Evolutionary conservation across 1,140 invertebrate genomes (phyloP).

Genomic region (Drosophila setifemur): DNA sequence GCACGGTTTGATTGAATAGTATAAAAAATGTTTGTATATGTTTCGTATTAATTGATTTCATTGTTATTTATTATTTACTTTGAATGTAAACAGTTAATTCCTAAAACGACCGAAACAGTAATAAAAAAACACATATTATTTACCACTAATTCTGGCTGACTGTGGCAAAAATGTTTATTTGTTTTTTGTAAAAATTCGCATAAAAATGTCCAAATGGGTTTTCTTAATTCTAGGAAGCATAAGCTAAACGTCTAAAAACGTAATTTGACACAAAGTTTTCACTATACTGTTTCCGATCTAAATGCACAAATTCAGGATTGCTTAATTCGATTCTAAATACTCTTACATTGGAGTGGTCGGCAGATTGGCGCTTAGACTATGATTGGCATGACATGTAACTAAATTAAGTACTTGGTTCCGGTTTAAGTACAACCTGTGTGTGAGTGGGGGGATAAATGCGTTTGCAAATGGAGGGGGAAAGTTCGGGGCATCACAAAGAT

Average conservation of each 20-base stretch:
- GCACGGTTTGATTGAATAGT: no score
- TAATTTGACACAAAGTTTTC: conserved; percentile 43
- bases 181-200: conserved; percentile 30
- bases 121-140: no score
- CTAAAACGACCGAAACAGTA: no score
- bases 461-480: neutral
- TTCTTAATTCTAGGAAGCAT: conserved; percentile 12
- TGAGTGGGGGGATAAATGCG: conserved; percentile 11
- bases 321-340: conserved; percentile 24
- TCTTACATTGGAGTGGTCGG: conserved; percentile 38
- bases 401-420: conserved; percentile 59
- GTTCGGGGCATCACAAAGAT: conserved; percentile 32
- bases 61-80: no score
- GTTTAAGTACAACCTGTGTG: conserved; percentile 58
- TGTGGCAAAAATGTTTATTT: conserved; percentile 1
- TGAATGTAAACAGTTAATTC: no score
- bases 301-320: conserved; percentile 36
- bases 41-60: no score
- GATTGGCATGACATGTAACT: conserved; percentile 16
- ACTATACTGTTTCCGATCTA: conserved; percentile 10
- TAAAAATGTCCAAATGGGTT: conserved; percentile 39
- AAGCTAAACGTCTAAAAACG: conserved; percentile 45
- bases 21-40: no score
- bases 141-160: neutral
- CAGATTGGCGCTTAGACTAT: conserved; percentile 44